Percentiles rank a stretch among this genome's conserved stretches.
phyloP scores from a whole-genome alignment of 2,113 vertebrate species.

The Jaculus jaculus region DNA sequence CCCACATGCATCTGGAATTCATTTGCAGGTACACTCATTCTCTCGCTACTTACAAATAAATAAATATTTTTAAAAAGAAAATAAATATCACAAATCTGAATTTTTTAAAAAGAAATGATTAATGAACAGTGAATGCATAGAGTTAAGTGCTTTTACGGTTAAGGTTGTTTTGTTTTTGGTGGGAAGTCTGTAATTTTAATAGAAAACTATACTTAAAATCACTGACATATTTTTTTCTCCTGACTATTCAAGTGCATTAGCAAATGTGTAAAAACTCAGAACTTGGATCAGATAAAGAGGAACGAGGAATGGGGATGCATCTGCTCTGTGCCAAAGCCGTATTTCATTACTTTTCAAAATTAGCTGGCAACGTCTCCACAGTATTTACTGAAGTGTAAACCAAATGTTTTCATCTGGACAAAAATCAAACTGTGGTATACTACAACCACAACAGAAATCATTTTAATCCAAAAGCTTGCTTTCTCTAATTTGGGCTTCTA shows the following conservation, averaged over 20 bases:
- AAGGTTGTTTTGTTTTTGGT: neutral
- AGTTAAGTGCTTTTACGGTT: neutral
- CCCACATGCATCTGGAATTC: too few species aligned
- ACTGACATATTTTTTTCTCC: constrained; percentile 76
- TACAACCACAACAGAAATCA: constrained; percentile 86
- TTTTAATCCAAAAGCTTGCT: constrained; percentile 84
- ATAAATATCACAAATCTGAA: too few species aligned
- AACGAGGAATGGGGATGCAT: constrained; percentile 81
- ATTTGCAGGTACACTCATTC: too few species aligned
- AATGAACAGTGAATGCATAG: neutral
- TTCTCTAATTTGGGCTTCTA: constrained; percentile 84
- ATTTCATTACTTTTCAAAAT: constrained; percentile 87
- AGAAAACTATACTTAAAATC: too few species aligned
- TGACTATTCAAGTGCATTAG: constrained; percentile 74
- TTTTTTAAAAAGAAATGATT: too few species aligned
- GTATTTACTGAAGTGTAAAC: constrained; percentile 88
- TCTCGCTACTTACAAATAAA: too few species aligned
- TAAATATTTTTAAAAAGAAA: too few species aligned
- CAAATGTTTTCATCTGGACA: constrained; percentile 89
- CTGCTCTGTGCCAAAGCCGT: constrained; percentile 82
- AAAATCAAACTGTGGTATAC: constrained; percentile 85
- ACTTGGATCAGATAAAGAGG: constrained; percentile 79
- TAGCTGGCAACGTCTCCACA: constrained; percentile 84
- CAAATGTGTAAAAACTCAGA: constrained; percentile 68
- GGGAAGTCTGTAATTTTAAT: neutral